Conservation (phyloP, 2,113 vertebrate genomes). For the Nothocercus nigrocapillus region DNA sequence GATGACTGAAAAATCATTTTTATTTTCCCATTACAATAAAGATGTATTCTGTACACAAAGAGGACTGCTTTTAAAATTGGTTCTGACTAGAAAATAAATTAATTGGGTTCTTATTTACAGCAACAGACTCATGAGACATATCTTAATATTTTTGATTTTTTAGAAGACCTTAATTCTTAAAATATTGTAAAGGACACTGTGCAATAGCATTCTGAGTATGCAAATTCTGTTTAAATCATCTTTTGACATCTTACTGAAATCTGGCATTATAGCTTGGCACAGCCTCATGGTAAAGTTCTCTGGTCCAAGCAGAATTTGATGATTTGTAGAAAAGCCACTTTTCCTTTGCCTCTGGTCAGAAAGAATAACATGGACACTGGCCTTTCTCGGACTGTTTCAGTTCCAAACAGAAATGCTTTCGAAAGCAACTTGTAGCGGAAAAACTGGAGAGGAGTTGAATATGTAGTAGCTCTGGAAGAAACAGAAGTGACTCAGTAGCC, state of each 20-base stretch:
- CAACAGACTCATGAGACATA: background rate
- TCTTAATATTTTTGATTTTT: background rate
- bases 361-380: conserved; percentile 43
- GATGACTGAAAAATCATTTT: background rate
- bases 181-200: background rate
- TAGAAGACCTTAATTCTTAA: background rate
- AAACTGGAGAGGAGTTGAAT: background rate
- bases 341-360: conserved; percentile 60
- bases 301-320: conserved; percentile 49
- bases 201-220: background rate
- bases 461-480: background rate
- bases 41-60: background rate
- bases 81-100: background rate
- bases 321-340: conserved; percentile 57
- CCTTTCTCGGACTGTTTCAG: conserved; percentile 17
- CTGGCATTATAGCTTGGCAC: conserved; percentile 51
- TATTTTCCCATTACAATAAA: background rate
- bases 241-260: conserved; percentile 61
- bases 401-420: background rate
- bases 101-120: background rate
- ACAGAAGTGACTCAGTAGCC: background rate
- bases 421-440: conserved; percentile 10
- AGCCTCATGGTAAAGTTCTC: background rate
- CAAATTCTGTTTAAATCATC: conserved; percentile 51
- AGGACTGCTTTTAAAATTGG: background rate